Evolutionary conservation across 2,888 invertebrate species (phyloP), one percentile per base, ranked within the genome.

Genomic region (Oligia latruncula): DNA sequence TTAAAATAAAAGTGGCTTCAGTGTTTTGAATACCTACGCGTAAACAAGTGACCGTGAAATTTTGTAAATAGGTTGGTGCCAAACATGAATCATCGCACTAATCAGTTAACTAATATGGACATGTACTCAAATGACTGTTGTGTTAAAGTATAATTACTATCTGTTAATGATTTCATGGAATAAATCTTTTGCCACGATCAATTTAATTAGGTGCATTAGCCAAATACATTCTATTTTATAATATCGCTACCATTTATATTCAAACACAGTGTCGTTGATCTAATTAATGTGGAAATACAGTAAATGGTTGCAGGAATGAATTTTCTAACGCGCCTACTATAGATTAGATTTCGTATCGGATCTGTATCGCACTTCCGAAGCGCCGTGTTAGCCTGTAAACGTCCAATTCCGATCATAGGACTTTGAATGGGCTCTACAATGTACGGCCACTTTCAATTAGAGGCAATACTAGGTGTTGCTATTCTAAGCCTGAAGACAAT

Each of bases 381-480:
- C 55, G 17, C 29, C 15, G 17, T 75, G 62, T 62, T 46, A 58
- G 15, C 5, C 17, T 49, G 29, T 64, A 58, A 81, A 29, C 40
- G 2, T 82, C 64, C 58, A 82, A 81, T 58, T 70, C 70, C 43
- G 70, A 76, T 65, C 67, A 80, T 68, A 75, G 46, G 52, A 58
- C n/a, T 64, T 40, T 46, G 62, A 81, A 75, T 64, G 5, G 55
- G 17, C 55, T 58, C 60, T 68, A 68, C 60, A 80, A 76, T 58
- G 58, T 76, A 20, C 68, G 58, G 68, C 43, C 70, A 81, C 68
- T 82, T 82, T 70, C 82, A 82, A 70, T 77, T 70, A 81, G 58
- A 64, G 15, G 23, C 62, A 49, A 58, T 81, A 64, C 58, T 76
- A 76, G 68, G 68, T 81, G 62, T 76, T 62, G 46, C 68, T 64